Conservation (phyloP, 2,797 vertebrate genomes). For the Octomys mimax region DNA sequence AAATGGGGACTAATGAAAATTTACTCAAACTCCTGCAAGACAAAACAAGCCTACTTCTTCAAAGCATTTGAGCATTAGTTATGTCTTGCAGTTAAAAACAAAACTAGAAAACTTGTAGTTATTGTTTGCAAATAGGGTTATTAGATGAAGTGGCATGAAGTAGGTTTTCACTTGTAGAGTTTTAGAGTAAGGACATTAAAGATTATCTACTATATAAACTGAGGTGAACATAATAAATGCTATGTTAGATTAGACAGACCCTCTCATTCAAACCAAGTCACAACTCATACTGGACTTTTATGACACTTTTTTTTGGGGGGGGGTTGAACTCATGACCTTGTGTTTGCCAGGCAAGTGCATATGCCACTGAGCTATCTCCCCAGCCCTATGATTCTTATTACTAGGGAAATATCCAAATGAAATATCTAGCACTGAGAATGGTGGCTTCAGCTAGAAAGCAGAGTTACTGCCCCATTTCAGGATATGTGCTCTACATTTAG, state of each 20-base stretch:
- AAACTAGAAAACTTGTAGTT: conserved; percentile 64
- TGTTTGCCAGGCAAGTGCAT: no score
- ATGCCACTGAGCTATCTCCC: no score
- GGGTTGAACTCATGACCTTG: no score
- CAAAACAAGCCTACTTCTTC: conserved; percentile 66
- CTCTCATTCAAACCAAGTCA: conserved; percentile 14
- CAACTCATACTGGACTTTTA: not conserved
- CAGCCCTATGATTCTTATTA: not conserved
- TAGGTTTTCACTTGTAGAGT: conserved; percentile 21
- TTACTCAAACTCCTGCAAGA: conserved; percentile 47
- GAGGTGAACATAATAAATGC: not conserved
- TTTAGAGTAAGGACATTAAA: conserved; percentile 35
- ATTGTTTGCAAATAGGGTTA: conserved; percentile 7
- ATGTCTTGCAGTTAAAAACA: conserved; percentile 63
- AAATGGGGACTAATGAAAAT: conserved; percentile 75
- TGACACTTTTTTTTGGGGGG: not conserved
- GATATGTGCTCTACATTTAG: not conserved
- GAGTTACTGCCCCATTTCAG: conserved; percentile 31
- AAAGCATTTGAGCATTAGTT: conserved; percentile 40
- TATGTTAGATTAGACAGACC: not conserved
- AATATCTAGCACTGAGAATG: not conserved
- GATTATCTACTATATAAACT: not conserved
- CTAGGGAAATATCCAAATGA: not conserved
- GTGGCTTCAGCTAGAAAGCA: conserved; percentile 9
- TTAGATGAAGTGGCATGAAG: not conserved